Percentiles rank a stretch among this genome's conserved stretches.
These are phyloP conservation scores for Campopleginae sp. DNA, from an alignment of 2,888 invertebrate species.

Conservation along the genomic window DNA sequence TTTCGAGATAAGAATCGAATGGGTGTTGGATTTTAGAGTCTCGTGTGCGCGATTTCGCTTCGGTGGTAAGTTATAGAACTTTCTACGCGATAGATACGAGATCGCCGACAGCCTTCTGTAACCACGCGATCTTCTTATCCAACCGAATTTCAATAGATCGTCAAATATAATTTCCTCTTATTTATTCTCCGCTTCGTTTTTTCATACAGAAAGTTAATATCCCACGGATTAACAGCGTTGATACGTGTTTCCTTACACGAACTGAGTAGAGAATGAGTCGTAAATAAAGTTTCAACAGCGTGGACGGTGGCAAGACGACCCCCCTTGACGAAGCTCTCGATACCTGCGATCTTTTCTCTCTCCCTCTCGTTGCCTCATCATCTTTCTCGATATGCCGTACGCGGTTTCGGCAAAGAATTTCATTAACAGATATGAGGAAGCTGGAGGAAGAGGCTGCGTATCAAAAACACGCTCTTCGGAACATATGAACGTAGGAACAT, in stretches of 20 bases:
- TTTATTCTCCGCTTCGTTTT: neutral
- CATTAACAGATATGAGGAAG: conserved; percentile 52
- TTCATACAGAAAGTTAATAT: conserved; percentile 23
- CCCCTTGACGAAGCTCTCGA: conserved; percentile 48
- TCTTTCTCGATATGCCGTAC: conserved; percentile 9
- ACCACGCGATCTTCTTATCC: conserved; percentile 1
- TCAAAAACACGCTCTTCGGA: conserved; percentile 36
- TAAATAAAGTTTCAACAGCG: conserved; percentile 57
- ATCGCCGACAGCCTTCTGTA: conserved; percentile 26
- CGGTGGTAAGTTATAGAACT: neutral
- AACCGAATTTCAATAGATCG: conserved; percentile 43
- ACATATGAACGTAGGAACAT: neutral
- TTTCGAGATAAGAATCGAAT: neutral
- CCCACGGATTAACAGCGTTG: conserved; percentile 27
- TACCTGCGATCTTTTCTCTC: neutral
- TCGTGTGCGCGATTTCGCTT: neutral
- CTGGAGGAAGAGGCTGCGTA: conserved; percentile 22
- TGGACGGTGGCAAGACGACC: conserved; percentile 60
- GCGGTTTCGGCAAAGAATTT: conserved; percentile 54
- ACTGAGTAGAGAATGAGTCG: conserved; percentile 35
- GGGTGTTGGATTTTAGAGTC: neutral
- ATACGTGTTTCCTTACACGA: conserved; percentile 9
- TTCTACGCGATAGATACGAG: conserved; percentile 4
- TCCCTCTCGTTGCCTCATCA: conserved; percentile 1
- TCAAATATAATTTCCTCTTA: conserved; percentile 29